A percentile compares a stretch with the other conserved stretches of the same genome.
These are phyloP conservation scores for Manis crassicaudata DNA, from an alignment of 2,797 vertebrate species.

Conservation along the genomic window DNA sequence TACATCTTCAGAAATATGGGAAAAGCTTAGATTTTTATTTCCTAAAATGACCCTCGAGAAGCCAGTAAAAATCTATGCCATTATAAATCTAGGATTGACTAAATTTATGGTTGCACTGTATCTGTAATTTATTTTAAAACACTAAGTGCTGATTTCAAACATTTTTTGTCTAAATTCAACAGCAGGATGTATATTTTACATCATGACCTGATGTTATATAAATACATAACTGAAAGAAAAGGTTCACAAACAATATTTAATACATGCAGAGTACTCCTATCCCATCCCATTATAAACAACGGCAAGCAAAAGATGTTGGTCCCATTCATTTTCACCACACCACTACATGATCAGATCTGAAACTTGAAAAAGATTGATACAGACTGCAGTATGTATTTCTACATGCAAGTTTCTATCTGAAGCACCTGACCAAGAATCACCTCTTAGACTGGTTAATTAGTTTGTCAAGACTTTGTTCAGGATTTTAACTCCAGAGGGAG, in stretches of 20 bases:
- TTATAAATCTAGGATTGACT: conserved; percentile 1
- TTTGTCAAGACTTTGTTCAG: background rate
- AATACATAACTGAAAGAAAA: background rate
- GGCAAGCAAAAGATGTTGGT: background rate
- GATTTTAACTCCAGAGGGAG: background rate
- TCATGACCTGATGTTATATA: background rate
- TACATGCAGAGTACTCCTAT: too few species aligned
- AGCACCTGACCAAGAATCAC: background rate
- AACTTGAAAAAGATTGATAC: background rate
- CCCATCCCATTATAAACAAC: background rate
- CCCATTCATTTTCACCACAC: background rate
- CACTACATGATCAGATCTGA: background rate
- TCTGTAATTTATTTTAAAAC: conserved; percentile 41
- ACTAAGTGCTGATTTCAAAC: background rate
- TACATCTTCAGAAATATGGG: conserved; percentile 9
- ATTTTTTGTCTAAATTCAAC: background rate
- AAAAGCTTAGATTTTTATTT: background rate
- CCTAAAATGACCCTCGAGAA: background rate
- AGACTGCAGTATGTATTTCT: background rate
- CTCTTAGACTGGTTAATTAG: background rate
- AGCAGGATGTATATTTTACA: background rate
- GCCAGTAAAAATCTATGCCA: background rate
- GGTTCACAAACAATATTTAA: background rate
- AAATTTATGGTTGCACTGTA: background rate
- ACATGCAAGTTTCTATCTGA: background rate